phyloP scores from a whole-genome alignment of 2,888 invertebrate species.

The Callyntrura sp. region DNA sequence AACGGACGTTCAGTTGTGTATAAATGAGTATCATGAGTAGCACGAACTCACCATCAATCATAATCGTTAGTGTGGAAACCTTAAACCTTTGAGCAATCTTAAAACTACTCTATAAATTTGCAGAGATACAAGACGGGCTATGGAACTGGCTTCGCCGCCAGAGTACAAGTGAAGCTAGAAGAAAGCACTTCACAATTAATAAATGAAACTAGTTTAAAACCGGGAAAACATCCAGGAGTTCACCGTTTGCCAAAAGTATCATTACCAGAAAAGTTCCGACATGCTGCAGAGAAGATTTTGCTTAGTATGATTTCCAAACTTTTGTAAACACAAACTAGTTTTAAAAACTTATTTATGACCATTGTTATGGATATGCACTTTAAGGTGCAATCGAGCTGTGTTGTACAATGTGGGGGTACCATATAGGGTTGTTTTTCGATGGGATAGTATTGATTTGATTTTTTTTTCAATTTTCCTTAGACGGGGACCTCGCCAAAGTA shows the following conservation, averaged over 20 bases:
- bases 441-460: too few relatives aligned
- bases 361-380: too few relatives aligned
- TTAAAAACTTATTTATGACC: background rate
- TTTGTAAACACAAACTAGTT: background rate
- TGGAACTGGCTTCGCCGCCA: slow-evolving; percentile 71
- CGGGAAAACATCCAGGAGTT: slow-evolving; percentile 91
- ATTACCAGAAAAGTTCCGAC: slow-evolving; percentile 88
- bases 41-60: too few relatives aligned
- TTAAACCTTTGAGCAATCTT: too few relatives aligned
- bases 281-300: slow-evolving; percentile 87
- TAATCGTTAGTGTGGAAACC: too few relatives aligned
- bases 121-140: slow-evolving; percentile 67
- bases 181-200: slow-evolving; percentile 80
- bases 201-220: slow-evolving; percentile 87
- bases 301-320: slow-evolving; percentile 85
- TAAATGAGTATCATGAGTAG: too few relatives aligned
- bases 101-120: too few relatives aligned
- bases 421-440: too few relatives aligned
- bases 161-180: slow-evolving; percentile 71
- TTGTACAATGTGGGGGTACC: too few relatives aligned
- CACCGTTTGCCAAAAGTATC: slow-evolving; percentile 87
- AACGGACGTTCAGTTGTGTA: too few relatives aligned
- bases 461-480: slow-evolving; percentile 85
- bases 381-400: too few relatives aligned
- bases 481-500: slow-evolving; percentile 88